phyloP scores from a whole-genome alignment of 2,113 vertebrate genomes.

The Passer domesticus region DNA sequence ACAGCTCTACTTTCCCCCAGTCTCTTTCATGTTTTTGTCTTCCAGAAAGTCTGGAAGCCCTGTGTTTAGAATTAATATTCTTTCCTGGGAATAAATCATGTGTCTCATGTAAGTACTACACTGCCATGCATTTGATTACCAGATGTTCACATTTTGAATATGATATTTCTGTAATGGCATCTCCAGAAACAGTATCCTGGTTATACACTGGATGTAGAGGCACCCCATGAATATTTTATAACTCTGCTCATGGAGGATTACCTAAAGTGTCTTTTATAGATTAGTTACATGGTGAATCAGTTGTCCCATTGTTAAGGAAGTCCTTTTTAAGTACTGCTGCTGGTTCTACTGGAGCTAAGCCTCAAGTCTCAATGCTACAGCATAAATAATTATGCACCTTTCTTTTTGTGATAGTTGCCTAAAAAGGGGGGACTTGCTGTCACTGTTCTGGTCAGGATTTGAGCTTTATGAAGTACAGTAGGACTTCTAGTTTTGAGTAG shows the following conservation, averaged over 20 bases:
- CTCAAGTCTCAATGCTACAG: not conserved
- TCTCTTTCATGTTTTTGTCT: slow-evolving; percentile 35
- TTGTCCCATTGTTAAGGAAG: not conserved
- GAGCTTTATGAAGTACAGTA: not conserved
- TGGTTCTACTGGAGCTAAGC: not conserved
- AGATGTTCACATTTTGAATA: slow-evolving; percentile 59
- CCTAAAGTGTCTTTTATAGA: not conserved
- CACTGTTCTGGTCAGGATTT: not conserved
- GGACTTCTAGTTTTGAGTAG: not conserved
- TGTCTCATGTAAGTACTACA: slow-evolving; percentile 47
- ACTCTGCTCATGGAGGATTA: not conserved
- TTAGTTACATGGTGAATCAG: not conserved
- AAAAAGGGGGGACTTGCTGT: not conserved
- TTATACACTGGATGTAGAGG: not conserved
- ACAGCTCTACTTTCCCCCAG: not conserved
- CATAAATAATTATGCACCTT: not conserved
- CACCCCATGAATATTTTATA: slow-evolving; percentile 54
- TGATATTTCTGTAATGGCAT: slow-evolving; percentile 14
- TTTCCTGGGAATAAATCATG: slow-evolving; percentile 59
- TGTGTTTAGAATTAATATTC: slow-evolving; percentile 59
- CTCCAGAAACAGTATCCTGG: slow-evolving; percentile 35
- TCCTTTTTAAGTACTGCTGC: not conserved
- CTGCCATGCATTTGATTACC: slow-evolving; percentile 54
- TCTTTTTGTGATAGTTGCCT: not conserved
- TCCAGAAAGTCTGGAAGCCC: slow-evolving; percentile 42